Conservation (phyloP, 2,113 vertebrate genomes). For the Barnardius zonarius region DNA sequence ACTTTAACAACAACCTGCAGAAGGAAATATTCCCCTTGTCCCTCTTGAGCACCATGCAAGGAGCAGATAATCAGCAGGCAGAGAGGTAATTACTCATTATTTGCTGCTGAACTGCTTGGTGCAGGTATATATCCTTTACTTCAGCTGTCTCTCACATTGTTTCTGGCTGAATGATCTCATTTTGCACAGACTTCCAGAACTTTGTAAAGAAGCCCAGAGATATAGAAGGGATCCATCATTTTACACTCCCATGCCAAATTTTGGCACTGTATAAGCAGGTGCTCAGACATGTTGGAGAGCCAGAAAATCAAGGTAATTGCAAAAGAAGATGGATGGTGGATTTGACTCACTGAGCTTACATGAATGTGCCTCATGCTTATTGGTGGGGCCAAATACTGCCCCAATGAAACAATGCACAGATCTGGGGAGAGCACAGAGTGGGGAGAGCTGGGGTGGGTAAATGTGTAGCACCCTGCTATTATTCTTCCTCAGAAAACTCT, state of each 20-base stretch:
- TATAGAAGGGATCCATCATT: conserved; percentile 18
- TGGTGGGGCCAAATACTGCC: neutral
- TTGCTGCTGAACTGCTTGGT: neutral
- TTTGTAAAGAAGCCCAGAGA: conserved; percentile 14
- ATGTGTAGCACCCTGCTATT: neutral
- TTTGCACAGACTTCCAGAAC: neutral
- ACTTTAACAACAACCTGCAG: neutral
- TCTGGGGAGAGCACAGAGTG: neutral
- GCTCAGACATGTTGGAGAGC: neutral
- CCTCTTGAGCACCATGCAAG: neutral
- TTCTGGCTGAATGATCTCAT: conserved; percentile 40
- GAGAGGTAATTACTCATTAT: conserved; percentile 2
- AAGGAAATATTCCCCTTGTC: neutral
- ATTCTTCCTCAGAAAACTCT: neutral
- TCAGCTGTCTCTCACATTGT: neutral
- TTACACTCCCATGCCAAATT: conserved; percentile 25
- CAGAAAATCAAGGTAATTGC: neutral
- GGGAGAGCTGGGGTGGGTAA: fast-evolving
- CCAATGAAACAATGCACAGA: neutral
- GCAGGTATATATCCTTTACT: neutral
- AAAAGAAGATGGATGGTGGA: neutral
- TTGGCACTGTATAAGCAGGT: neutral
- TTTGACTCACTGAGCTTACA: neutral
- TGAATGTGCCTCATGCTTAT: neutral
- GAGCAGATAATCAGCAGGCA: neutral